phyloP scores from a whole-genome alignment of 2,113 vertebrate species.

The Nothocercus nigrocapillus region DNA sequence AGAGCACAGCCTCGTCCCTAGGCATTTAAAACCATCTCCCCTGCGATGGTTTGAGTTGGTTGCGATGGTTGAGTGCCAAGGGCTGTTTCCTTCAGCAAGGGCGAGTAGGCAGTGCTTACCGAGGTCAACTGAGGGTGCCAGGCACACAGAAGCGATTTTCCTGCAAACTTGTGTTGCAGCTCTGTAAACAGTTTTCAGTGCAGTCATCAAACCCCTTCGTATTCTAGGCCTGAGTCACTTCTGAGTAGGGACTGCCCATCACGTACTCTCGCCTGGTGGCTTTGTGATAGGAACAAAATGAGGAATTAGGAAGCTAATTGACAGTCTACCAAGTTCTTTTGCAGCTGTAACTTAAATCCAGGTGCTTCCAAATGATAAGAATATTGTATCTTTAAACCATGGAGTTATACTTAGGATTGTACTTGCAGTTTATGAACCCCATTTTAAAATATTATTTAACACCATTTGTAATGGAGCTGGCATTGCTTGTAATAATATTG shows the following conservation, averaged over 20 bases:
- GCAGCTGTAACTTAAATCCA: slow-evolving; percentile 39
- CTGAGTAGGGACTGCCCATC: slow-evolving; percentile 23
- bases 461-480: slow-evolving; percentile 2
- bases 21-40: neutral
- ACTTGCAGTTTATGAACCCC: neutral
- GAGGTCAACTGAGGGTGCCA: neutral
- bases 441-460: slow-evolving; percentile 20
- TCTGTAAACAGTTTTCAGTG: neutral
- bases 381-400: neutral
- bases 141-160: slow-evolving; percentile 1
- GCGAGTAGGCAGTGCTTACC: neutral
- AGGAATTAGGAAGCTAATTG: slow-evolving; percentile 27
- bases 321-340: slow-evolving; percentile 32
- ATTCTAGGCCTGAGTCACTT: slow-evolving; percentile 25
- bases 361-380: slow-evolving; percentile 53
- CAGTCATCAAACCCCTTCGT: slow-evolving; percentile 37
- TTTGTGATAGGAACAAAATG: slow-evolving; percentile 48
- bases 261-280: neutral
- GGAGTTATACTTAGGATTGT: neutral
- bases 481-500: slow-evolving; percentile 12
- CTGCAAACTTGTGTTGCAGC: slow-evolving; percentile 36
- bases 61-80: neutral
- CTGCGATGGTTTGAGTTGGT: neutral
- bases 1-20: neutral
- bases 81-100: neutral